phyloP scores from a whole-genome alignment of 2,888 invertebrate genomes.

The Hybos culiciformis region DNA sequence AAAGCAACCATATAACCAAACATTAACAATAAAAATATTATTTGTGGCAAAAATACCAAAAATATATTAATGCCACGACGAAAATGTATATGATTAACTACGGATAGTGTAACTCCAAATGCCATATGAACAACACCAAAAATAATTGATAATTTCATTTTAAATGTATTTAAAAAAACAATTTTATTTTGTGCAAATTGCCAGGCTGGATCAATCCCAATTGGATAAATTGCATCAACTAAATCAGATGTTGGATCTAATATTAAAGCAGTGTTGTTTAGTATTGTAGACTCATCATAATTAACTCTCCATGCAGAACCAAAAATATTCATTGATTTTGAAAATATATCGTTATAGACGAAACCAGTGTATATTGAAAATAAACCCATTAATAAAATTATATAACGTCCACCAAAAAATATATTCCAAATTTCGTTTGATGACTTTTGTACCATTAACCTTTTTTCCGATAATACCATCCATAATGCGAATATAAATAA shows the following conservation, averaged over 20 bases:
- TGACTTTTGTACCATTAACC: slow-evolving; percentile 51
- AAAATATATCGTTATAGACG: slow-evolving; percentile 95
- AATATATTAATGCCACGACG: slow-evolving; percentile 53
- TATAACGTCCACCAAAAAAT: slow-evolving; percentile 95
- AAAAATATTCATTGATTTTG: slow-evolving; percentile 89
- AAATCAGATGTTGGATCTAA: slow-evolving; percentile 48
- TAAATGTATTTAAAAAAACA: slow-evolving; percentile 86
- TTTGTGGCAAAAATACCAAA: slow-evolving; percentile 82
- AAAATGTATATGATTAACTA: slow-evolving; percentile 65
- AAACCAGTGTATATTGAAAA: slow-evolving; percentile 97
- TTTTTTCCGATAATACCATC: slow-evolving; percentile 72
- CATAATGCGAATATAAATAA: slow-evolving; percentile 69
- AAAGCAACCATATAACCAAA: slow-evolving; percentile 87
- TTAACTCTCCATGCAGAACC: slow-evolving; percentile 68
- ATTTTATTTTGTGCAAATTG: slow-evolving; percentile 81
- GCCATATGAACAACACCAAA: slow-evolving; percentile 90
- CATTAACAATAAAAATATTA: slow-evolving; percentile 71
- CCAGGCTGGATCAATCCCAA: slow-evolving; percentile 75
- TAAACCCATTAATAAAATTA: slow-evolving; percentile 89
- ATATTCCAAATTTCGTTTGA: slow-evolving; percentile 90
- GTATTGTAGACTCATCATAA: slow-evolving; percentile 42
- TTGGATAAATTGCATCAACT: slow-evolving; percentile 43
- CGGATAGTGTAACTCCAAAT: slow-evolving; percentile 79
- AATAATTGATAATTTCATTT: slow-evolving; percentile 93
- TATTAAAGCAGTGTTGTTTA: slow-evolving; percentile 39